Evolutionary conservation across 2,888 invertebrate genomes (phyloP).

Genomic region (Pollenia griseotomentosa): DNA sequence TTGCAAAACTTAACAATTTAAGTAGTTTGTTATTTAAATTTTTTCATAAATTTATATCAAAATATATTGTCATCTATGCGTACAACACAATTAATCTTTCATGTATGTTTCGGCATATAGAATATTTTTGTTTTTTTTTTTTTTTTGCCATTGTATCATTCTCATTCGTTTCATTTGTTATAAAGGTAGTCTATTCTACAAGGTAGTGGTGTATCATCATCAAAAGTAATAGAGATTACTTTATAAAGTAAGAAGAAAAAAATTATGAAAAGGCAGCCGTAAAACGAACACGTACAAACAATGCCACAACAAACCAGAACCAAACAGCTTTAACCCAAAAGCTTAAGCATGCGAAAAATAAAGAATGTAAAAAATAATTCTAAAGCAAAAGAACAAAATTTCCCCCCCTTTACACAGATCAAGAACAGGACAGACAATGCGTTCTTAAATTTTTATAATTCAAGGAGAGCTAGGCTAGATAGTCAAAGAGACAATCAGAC

Average conservation of each 20-base stretch:
- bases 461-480: conserved; percentile 58
- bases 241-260: conserved; percentile 46
- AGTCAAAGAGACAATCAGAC: conserved; percentile 16
- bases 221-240: conserved; percentile 71
- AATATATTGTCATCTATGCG: conserved; percentile 69
- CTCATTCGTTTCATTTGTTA: conserved; percentile 56
- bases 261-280: conserved; percentile 70
- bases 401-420: conserved; percentile 55
- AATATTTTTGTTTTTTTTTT: conserved; percentile 9
- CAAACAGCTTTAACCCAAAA: conserved; percentile 67
- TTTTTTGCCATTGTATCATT: conserved; percentile 10
- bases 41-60: conserved; percentile 59
- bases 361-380: conserved; percentile 53
- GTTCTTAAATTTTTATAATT: conserved; percentile 45
- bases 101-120: conserved; percentile 64
- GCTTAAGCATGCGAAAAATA: conserved; percentile 71
- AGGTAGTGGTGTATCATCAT: conserved; percentile 52
- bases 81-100: conserved; percentile 71
- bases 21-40: conserved; percentile 38
- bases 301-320: conserved; percentile 68
- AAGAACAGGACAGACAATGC: conserved; percentile 59
- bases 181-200: conserved; percentile 44
- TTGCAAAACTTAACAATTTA: conserved; percentile 18
- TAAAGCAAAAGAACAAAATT: conserved; percentile 24
- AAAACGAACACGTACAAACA: conserved; percentile 71